phyloP scores from a whole-genome alignment of 1,140 invertebrate genomes.

The Dendrolimus kikuchii region DNA sequence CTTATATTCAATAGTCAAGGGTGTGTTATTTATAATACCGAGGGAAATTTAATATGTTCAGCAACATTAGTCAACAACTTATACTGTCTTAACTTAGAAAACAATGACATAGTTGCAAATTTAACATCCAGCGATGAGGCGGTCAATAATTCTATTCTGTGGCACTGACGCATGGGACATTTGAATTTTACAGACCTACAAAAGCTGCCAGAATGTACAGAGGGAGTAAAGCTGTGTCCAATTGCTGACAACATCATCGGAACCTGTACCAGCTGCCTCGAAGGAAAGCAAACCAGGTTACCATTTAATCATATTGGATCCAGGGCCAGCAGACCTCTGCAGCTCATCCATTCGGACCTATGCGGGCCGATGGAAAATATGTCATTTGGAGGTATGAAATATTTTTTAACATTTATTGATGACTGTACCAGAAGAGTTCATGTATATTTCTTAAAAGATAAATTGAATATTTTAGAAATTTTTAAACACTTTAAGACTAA shows the following conservation, averaged over 20 bases:
- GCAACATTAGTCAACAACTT: conserved; percentile 22
- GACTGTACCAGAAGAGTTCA: conserved; percentile 15
- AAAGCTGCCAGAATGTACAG: not conserved
- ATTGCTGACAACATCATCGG: not conserved
- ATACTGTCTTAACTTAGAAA: conserved; percentile 23
- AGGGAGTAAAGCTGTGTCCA: not conserved
- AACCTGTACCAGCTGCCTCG: conserved; percentile 18
- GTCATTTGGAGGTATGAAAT: conserved; percentile 22
- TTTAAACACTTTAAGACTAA: conserved; percentile 20
- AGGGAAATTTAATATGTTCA: conserved; percentile 15
- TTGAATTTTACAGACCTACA: not conserved
- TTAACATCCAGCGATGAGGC: conserved; percentile 12
- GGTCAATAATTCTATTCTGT: conserved; percentile 23
- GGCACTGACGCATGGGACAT: conserved; percentile 25
- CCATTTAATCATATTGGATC: conserved; percentile 19
- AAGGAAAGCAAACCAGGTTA: conserved; percentile 19
- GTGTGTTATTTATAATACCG: conserved; percentile 20
- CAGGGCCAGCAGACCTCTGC: conserved; percentile 13
- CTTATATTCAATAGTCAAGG: conserved; percentile 19
- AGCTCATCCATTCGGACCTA: conserved; percentile 22
- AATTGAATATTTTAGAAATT: conserved; percentile 14
- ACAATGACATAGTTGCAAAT: conserved; percentile 20
- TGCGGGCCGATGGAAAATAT: conserved; percentile 23
- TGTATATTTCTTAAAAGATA: conserved; percentile 21
- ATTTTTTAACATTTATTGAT: conserved; percentile 21